Base-by-base conservation (phyloP, 2,888 invertebrate species). In the Drosophila hamatofila region DNA sequence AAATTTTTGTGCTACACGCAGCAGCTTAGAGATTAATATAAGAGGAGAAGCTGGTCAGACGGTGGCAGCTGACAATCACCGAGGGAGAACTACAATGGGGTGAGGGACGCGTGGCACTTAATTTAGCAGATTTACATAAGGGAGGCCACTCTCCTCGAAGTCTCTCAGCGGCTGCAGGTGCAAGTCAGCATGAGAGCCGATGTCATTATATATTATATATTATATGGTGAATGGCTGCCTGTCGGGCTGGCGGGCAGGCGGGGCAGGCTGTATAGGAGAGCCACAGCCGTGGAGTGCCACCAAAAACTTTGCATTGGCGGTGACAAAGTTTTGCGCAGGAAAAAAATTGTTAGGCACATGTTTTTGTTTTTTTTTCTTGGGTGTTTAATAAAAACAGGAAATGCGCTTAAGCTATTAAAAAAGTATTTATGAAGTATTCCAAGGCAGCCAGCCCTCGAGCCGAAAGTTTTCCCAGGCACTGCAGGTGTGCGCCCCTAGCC, bases 391-490 rank as follows among this genome's bases (percentile, higher is more conserved):
- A 85, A 89, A 84, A 78, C 80, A 75, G 75, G 70, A 80, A 89
- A 88, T 80, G 86, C 83, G 80, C 90, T 80, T 76, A 80, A 86
- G 90, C 86, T 86, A 88, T 86, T 90, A 90, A 88, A 88, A 86
- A 86, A 86, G 86, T 81, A 86, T 88, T 86, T 86, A 74, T 76
- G 74, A 86, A 90, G 86, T 86, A 90, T 88, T 90, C 71, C 42
- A 57, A 55, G 70, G 56, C 61, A 37, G 63, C 52, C 68, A 66
- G 52, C 27, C 61, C 64, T 58, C 59, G 51, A 56, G 39, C 33
- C 51, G 27, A 77, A 80, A 75, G 52, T 78, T 87, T 72, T 65
- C 65, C 39, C 49, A 27, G 49, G 30, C 44, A 44, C 59, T 65
- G 74, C 71, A 81, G 74, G 79, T 78, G 75, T 64, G 54, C 70